Conservation (phyloP, 2,888 invertebrate species). For the Spodoptera exigua region DNA sequence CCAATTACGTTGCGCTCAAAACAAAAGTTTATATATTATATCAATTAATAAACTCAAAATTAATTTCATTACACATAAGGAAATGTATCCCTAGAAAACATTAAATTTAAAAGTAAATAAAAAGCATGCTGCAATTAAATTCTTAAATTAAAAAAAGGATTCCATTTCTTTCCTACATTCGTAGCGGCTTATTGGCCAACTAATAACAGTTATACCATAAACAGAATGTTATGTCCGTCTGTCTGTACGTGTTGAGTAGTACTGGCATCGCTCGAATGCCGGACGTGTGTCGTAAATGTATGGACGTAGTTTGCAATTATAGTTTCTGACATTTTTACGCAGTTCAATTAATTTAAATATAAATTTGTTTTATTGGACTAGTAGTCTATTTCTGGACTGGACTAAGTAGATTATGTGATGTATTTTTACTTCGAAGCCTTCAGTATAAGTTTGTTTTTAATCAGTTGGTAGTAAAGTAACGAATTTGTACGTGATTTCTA, state of each 20-base stretch:
- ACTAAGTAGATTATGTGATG: too few species aligned
- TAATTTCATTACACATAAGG: too few species aligned
- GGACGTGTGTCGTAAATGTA: constrained; percentile 28
- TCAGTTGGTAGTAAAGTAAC: too few species aligned
- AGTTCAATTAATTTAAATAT: too few species aligned
- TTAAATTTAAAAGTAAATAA: not conserved
- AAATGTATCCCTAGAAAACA: not conserved
- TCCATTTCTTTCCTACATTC: constrained; percentile 12
- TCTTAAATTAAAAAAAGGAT: not conserved
- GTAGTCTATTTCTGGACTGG: too few species aligned
- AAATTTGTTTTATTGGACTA: not conserved
- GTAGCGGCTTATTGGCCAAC: constrained; percentile 10
- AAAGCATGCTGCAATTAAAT: constrained; percentile 2
- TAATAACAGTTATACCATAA: constrained; percentile 43
- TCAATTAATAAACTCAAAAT: too few species aligned
- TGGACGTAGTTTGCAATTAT: constrained; percentile 8
- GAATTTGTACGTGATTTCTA: too few species aligned
- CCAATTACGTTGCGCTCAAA: too few species aligned
- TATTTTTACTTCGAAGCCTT: too few species aligned
- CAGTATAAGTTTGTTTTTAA: too few species aligned
- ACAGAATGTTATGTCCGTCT: constrained; percentile 34
- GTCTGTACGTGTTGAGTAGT: constrained; percentile 3
- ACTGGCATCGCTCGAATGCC: constrained; percentile 29
- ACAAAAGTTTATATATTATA: too few species aligned
- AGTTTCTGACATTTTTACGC: too few species aligned